Conservation (phyloP, 2,888 invertebrate genomes). For the Imbricaverruca yamaguchii region DNA sequence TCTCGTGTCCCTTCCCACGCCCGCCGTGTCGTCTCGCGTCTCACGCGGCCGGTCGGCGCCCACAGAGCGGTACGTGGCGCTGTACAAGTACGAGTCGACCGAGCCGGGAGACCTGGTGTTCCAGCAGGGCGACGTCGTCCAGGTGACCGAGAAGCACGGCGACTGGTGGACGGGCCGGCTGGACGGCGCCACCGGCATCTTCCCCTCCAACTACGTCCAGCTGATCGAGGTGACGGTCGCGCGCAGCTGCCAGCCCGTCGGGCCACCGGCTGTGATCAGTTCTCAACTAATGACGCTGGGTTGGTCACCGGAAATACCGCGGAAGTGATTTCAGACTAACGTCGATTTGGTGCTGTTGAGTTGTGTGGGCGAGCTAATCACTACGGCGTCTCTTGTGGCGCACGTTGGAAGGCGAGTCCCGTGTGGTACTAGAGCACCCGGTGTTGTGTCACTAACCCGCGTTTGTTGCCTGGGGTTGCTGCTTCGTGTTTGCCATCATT, state of each 20-base stretch:
- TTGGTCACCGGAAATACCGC: too few relatives aligned
- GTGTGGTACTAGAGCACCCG: too few relatives aligned
- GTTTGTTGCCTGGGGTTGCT: too few relatives aligned
- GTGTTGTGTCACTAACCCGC: too few relatives aligned
- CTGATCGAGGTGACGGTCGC: slow-evolving; percentile 23
- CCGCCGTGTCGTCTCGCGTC: neutral
- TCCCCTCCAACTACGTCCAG: slow-evolving; percentile 91
- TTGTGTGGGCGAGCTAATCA: neutral
- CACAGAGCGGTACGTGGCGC: slow-evolving; percentile 63
- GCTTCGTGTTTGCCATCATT: too few relatives aligned
- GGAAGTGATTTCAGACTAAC: too few relatives aligned
- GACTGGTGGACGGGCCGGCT: slow-evolving; percentile 98
- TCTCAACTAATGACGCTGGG: too few relatives aligned
- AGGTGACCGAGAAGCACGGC: slow-evolving; percentile 80
- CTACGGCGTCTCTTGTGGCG: neutral
- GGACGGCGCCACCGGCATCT: slow-evolving; percentile 76
- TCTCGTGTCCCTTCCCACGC: neutral
- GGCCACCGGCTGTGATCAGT: neutral
- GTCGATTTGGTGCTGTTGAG: too few relatives aligned
- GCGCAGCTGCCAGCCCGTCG: neutral
- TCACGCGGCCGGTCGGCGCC: neutral
- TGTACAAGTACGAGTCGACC: slow-evolving; percentile 79
- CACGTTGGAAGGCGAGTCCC: too few relatives aligned
- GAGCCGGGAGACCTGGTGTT: slow-evolving; percentile 89
- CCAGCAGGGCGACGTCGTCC: slow-evolving; percentile 73